phyloP scores from a whole-genome alignment of 2,888 invertebrate genomes.

The Drosophila anomalipes region DNA sequence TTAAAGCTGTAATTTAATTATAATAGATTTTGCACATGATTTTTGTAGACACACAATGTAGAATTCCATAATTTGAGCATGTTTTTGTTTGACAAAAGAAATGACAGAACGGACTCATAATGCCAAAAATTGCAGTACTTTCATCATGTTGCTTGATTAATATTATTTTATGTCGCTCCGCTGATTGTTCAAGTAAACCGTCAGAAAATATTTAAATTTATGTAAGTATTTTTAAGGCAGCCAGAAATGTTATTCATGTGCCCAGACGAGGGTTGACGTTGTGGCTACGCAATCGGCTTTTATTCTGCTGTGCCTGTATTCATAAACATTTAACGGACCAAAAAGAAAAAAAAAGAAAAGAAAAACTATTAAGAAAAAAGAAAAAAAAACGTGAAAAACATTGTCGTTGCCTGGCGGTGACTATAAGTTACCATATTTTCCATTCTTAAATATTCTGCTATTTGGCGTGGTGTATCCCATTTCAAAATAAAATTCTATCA shows the following conservation, averaged over 20 bases:
- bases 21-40: background rate
- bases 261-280: conserved; percentile 70
- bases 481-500: conserved; percentile 2
- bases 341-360: conserved; percentile 17
- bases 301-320: conserved; percentile 25
- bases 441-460: background rate
- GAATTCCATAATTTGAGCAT: background rate
- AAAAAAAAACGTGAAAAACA: background rate
- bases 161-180: conserved; percentile 32
- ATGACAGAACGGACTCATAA: background rate
- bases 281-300: conserved; percentile 53
- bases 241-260: conserved; percentile 64
- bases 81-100: background rate
- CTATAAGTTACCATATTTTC: background rate
- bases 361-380: background rate
- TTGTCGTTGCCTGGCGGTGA: background rate
- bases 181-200: conserved; percentile 38
- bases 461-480: conserved; percentile 1
- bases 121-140: conserved; percentile 3
- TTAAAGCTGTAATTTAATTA: background rate
- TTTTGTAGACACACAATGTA: background rate
- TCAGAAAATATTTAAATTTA: conserved; percentile 68
- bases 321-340: conserved; percentile 3
- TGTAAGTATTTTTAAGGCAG: conserved; percentile 61
- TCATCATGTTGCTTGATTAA: conserved; percentile 30